These are phyloP conservation scores for Tanytarsus gracilentus DNA, from an alignment of 2,888 invertebrate species.

Conservation along the genomic window DNA sequence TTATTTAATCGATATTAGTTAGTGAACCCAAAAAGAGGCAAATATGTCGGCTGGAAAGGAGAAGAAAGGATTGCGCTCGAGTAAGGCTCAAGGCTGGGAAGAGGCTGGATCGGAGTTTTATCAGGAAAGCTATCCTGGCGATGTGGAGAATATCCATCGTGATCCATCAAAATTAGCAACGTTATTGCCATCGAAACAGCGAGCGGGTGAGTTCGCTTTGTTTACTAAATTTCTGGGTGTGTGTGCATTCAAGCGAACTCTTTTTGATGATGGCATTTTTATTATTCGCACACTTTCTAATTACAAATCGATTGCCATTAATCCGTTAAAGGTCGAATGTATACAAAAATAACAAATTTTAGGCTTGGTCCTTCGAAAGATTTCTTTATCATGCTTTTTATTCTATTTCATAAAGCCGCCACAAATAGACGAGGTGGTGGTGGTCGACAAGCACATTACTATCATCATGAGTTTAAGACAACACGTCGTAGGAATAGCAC, in stretches of 20 bases:
- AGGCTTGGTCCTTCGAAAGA: not conserved
- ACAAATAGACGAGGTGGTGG: constrained; percentile 58
- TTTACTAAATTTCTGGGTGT: constrained; percentile 8
- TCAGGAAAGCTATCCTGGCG: constrained; percentile 71
- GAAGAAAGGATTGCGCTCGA: constrained; percentile 48
- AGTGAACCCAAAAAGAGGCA: constrained; percentile 19
- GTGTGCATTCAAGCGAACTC: not conserved
- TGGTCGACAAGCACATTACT: constrained; percentile 42
- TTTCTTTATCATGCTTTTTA: not conserved
- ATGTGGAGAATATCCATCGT: constrained; percentile 58
- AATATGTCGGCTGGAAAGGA: constrained; percentile 51
- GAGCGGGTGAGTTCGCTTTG: constrained; percentile 55
- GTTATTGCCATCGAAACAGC: constrained; percentile 67
- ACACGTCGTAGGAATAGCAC: constrained; percentile 47
- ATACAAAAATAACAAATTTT: not conserved
- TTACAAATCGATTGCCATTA: constrained; percentile 6
- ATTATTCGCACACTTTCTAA: constrained; percentile 2
- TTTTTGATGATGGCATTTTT: not conserved
- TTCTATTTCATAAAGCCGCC: constrained; percentile 38
- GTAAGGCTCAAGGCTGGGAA: constrained; percentile 64
- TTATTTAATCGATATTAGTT: constrained; percentile 26
- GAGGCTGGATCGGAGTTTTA: constrained; percentile 79
- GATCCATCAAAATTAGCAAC: constrained; percentile 69
- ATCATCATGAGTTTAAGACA: constrained; percentile 49
- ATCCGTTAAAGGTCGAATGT: not conserved